These are phyloP conservation scores for Phortica okadai DNA, from an alignment of 2,888 invertebrate genomes.

Conservation along the genomic window DNA sequence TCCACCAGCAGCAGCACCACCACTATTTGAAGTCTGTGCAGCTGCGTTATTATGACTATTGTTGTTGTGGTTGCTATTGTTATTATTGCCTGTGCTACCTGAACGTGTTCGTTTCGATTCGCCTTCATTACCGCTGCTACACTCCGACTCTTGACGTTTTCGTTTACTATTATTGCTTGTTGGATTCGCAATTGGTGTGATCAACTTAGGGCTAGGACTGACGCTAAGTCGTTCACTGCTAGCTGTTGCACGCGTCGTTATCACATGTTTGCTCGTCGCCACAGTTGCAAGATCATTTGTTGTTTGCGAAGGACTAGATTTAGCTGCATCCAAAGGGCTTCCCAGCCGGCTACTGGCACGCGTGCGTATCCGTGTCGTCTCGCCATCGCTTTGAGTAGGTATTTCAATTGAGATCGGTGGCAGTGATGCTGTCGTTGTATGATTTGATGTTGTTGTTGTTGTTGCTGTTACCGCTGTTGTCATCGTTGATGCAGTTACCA, in stretches of 20 bases:
- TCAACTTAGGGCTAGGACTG: slow-evolving; percentile 65
- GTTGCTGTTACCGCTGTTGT: background rate
- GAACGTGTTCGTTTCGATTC: slow-evolving; percentile 45
- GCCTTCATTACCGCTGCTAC: slow-evolving; percentile 74
- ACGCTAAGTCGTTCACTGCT: slow-evolving; percentile 53
- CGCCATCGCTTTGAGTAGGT: slow-evolving; percentile 78
- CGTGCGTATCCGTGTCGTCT: slow-evolving; percentile 80
- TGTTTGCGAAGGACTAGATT: slow-evolving; percentile 55
- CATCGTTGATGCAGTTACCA: background rate
- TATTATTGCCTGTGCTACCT: slow-evolving; percentile 40
- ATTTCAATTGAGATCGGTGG: slow-evolving; percentile 92
- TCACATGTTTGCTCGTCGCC: slow-evolving; percentile 48
- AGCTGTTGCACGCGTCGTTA: slow-evolving; percentile 51
- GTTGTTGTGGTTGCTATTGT: slow-evolving; percentile 62
- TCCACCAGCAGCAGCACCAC: slow-evolving; percentile 27
- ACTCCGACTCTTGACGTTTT: slow-evolving; percentile 87
- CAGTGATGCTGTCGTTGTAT: slow-evolving; percentile 45
- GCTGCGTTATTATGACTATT: slow-evolving; percentile 67
- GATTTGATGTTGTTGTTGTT: slow-evolving; percentile 10
- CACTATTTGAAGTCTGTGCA: slow-evolving; percentile 62
- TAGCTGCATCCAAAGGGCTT: slow-evolving; percentile 80
- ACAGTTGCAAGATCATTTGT: slow-evolving; percentile 25
- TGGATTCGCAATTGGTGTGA: slow-evolving; percentile 40
- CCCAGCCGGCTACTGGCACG: slow-evolving; percentile 83
- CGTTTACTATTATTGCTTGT: slow-evolving; percentile 78